Conservation (phyloP, 2,888 invertebrate species). For the Eugnorisma glareosa region DNA sequence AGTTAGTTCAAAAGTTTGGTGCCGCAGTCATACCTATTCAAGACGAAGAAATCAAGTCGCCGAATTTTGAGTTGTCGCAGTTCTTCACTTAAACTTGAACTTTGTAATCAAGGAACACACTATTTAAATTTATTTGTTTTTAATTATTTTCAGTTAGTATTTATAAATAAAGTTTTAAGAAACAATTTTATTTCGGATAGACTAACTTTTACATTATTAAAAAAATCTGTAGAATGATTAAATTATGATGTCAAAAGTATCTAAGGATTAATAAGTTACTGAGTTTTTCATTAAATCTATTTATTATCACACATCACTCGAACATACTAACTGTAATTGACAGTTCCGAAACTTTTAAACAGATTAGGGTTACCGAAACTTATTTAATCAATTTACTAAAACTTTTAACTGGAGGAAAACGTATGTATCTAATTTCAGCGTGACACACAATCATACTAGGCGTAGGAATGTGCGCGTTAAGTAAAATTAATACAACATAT, state of each 20-base stretch:
- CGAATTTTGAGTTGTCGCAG: conserved; percentile 26
- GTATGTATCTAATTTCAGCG: conserved; percentile 16
- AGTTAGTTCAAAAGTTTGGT: conserved; percentile 66
- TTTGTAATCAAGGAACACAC: not conserved
- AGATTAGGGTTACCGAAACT: conserved; percentile 20
- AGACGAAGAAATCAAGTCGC: conserved; percentile 16
- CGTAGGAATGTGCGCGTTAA: conserved; percentile 54
- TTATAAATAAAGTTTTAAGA: not conserved
- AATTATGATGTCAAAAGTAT: not conserved
- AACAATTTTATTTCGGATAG: not conserved
- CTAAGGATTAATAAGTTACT: not conserved
- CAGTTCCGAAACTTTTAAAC: conserved; percentile 23
- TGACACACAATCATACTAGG: conserved; percentile 13
- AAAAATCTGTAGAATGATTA: not conserved
- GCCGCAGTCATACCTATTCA: conserved; percentile 34
- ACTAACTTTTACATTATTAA: not conserved
- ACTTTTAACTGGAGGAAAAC: conserved; percentile 16
- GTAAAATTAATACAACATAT: conserved; percentile 66
- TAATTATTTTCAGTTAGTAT: not conserved
- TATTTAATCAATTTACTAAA: conserved; percentile 16
- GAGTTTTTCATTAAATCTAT: not conserved
- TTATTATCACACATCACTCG: not conserved
- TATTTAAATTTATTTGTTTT: not conserved
- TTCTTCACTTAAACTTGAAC: not conserved
- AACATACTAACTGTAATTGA: conserved; percentile 7